Evolutionary conservation across 1,140 invertebrate species (phyloP).

Genomic region (Drosophila kepulauana): DNA sequence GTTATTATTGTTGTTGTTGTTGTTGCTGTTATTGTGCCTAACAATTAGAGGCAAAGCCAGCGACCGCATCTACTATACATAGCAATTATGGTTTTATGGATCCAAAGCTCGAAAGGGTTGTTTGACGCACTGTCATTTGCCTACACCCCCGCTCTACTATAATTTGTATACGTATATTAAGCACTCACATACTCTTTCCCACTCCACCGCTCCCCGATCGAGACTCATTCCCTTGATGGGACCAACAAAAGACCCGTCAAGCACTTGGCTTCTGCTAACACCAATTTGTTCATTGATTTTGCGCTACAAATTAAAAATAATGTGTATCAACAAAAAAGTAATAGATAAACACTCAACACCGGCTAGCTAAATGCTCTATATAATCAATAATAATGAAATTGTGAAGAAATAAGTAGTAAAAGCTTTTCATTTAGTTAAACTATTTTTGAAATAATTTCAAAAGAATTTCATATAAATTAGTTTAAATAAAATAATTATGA

Average conservation of each 20-base stretch:
- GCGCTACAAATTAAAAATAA: slow-evolving; percentile 76
- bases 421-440: no score
- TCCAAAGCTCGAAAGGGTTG: slow-evolving; percentile 62
- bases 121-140: slow-evolving; percentile 64
- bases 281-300: slow-evolving; percentile 81
- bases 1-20: not conserved
- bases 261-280: slow-evolving; percentile 82
- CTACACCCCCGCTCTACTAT: not conserved
- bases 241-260: slow-evolving; percentile 25
- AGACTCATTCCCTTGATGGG: no score
- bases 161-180: slow-evolving; percentile 19
- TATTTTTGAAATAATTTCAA: not conserved
- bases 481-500: no score
- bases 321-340: slow-evolving; percentile 50
- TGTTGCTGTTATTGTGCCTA: slow-evolving; percentile 28
- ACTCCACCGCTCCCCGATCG: not conserved
- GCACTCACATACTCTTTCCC: slow-evolving; percentile 22
- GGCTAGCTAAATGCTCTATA: slow-evolving; percentile 14
- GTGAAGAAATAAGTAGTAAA: not conserved
- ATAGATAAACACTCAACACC: not conserved
- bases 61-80: slow-evolving; percentile 71
- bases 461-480: no score
- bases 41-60: slow-evolving; percentile 62
- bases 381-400: not conserved
- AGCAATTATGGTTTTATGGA: slow-evolving; percentile 73